Conservation (phyloP, 2,797 vertebrate species). For the Tenualosa ilisha region DNA sequence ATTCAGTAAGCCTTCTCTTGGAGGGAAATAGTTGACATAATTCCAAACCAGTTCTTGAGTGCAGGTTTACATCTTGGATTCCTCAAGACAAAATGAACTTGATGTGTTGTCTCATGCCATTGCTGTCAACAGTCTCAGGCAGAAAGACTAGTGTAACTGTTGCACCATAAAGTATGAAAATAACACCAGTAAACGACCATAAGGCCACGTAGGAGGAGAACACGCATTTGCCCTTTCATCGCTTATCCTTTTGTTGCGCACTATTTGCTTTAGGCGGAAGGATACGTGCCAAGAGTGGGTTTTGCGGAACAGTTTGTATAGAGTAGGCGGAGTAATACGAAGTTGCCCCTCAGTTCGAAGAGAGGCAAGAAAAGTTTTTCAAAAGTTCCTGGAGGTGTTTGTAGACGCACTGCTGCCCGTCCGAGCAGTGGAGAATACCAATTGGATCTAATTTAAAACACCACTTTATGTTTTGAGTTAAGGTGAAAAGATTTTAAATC, state of each 20-base stretch:
- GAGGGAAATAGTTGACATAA: neutral
- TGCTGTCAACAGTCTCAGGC: neutral
- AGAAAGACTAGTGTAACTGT: neutral
- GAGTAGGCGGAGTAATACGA: slow-evolving; percentile 70
- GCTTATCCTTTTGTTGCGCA: slow-evolving; percentile 20
- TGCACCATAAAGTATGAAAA: neutral
- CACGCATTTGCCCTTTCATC: neutral
- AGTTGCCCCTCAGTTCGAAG: slow-evolving; percentile 48
- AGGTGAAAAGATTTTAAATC: slow-evolving; percentile 20
- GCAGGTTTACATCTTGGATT: neutral
- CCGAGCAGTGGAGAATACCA: slow-evolving; percentile 71
- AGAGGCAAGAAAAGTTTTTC: slow-evolving; percentile 72
- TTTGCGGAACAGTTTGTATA: slow-evolving; percentile 37
- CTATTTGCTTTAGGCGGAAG: slow-evolving; percentile 57
- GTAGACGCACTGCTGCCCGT: slow-evolving; percentile 70
- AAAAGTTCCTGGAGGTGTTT: slow-evolving; percentile 72
- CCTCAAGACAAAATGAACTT: neutral
- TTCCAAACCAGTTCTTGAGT: neutral
- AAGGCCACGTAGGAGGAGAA: neutral
- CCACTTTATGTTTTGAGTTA: slow-evolving; percentile 16
- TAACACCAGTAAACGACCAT: neutral
- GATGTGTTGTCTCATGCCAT: neutral
- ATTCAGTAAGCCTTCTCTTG: neutral
- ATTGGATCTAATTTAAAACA: slow-evolving; percentile 55
- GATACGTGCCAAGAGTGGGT: slow-evolving; percentile 25